Evolutionary conservation across 1,140 invertebrate genomes (phyloP).

Genomic region (Nasonia giraulti): DNA sequence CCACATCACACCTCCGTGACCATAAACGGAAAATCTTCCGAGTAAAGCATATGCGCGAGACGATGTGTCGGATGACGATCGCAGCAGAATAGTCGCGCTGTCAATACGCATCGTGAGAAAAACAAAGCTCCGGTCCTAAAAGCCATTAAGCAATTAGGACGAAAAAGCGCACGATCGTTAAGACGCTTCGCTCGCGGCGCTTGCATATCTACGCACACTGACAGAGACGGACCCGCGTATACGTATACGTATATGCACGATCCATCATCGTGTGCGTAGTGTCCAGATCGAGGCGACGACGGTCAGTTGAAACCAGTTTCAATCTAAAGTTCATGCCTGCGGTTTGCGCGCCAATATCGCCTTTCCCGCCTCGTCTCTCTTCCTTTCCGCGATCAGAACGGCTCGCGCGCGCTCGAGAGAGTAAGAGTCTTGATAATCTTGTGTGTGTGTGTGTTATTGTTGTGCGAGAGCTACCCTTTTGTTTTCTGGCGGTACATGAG

Average conservation of each 20-base stretch:
- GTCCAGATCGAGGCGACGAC: slow-evolving; percentile 58
- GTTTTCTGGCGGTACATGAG: too few relatives aligned
- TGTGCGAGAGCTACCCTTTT: neutral
- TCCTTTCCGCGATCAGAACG: slow-evolving; percentile 5
- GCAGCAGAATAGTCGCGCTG: too few relatives aligned
- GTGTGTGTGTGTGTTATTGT: neutral
- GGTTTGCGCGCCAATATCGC: slow-evolving; percentile 40
- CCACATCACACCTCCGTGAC: too few relatives aligned
- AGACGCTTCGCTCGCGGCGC: neutral
- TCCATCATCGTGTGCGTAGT: neutral
- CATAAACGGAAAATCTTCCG: too few relatives aligned
- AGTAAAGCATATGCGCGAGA: too few relatives aligned
- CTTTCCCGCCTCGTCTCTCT: slow-evolving; percentile 25
- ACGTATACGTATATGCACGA: neutral
- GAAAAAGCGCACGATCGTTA: slow-evolving; percentile 31
- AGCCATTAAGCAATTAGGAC: slow-evolving; percentile 57
- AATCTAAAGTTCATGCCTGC: slow-evolving; percentile 57
- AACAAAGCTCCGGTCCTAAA: slow-evolving; percentile 30
- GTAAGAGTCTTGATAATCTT: neutral
- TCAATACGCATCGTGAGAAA: slow-evolving; percentile 40
- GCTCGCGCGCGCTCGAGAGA: neutral
- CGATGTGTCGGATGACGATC: too few relatives aligned
- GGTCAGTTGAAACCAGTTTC: slow-evolving; percentile 67
- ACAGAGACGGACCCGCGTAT: neutral
- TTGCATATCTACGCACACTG: neutral